Conservation (phyloP, 2,113 vertebrate species). For the Xerus inauris region DNA sequence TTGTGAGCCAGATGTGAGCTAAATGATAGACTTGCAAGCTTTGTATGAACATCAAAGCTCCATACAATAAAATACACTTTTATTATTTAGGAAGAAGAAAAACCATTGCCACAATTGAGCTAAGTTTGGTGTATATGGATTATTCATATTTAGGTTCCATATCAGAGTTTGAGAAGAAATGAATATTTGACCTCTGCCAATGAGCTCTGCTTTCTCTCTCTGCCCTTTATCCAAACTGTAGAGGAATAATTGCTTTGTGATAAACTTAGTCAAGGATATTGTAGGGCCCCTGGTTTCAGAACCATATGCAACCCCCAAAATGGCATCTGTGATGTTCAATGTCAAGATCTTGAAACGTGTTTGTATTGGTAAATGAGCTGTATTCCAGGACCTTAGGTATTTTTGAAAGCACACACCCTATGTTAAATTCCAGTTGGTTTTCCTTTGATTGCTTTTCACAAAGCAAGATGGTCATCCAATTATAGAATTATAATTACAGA, state of each 20-base stretch:
- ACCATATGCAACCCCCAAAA: neutral
- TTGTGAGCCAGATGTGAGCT: neutral
- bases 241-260: neutral
- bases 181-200: neutral
- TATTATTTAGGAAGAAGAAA: neutral
- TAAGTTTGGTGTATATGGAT: neutral
- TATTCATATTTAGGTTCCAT: neutral
- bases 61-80: slow-evolving; percentile 1
- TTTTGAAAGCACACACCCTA: neutral
- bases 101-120: neutral
- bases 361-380: neutral
- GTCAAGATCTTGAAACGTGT: neutral
- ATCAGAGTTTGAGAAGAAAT: slow-evolving; percentile 30
- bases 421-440: slow-evolving; percentile 8
- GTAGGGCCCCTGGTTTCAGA: neutral
- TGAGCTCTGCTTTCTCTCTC: neutral
- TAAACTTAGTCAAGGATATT: neutral
- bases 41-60: neutral
- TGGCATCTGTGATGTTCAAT: neutral
- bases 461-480: slow-evolving; percentile 7
- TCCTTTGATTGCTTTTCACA: slow-evolving; percentile 47
- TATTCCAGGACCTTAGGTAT: neutral
- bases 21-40: neutral
- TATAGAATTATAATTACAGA: slow-evolving; percentile 8
- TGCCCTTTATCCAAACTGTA: neutral